phyloP scores from a whole-genome alignment of 2,888 invertebrate species.

The Pseudococcus viburni region DNA sequence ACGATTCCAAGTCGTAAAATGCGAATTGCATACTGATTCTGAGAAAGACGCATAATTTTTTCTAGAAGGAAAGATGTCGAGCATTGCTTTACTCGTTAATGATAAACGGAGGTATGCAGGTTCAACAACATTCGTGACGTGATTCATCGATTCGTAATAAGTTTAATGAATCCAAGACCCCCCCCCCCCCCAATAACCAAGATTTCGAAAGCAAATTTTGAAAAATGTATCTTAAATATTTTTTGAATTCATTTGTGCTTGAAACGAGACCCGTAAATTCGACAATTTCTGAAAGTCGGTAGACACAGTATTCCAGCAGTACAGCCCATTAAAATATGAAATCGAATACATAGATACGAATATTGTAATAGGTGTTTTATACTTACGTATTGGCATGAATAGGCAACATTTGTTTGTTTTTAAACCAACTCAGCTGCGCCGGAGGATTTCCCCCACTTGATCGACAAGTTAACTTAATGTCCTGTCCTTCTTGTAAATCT shows the following conservation, averaged over 20 bases:
- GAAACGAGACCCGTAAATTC: no score
- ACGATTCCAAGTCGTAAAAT: neutral
- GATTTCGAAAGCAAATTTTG: no score
- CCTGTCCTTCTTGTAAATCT: conserved; percentile 81
- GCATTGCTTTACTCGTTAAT: neutral
- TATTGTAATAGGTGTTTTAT: neutral
- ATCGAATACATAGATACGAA: neutral
- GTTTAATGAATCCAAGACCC: no score
- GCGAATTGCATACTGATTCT: neutral
- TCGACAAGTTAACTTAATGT: conserved; percentile 88
- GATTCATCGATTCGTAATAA: no score
- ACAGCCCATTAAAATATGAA: neutral
- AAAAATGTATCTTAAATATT: no score
- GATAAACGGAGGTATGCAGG: no score
- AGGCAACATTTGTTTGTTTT: conserved; percentile 75
- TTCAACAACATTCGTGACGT: no score
- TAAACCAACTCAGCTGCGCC: conserved; percentile 95
- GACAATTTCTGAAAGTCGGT: neutral
- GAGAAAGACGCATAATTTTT: neutral
- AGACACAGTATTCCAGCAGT: no score
- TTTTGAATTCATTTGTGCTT: no score
- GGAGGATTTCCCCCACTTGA: conserved; percentile 97
- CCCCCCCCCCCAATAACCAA: no score
- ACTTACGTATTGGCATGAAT: conserved; percentile 81
- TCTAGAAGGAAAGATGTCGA: neutral